Evolutionary conservation across 1,140 invertebrate genomes (phyloP).

Genomic region (Adoxophyes honmai): DNA sequence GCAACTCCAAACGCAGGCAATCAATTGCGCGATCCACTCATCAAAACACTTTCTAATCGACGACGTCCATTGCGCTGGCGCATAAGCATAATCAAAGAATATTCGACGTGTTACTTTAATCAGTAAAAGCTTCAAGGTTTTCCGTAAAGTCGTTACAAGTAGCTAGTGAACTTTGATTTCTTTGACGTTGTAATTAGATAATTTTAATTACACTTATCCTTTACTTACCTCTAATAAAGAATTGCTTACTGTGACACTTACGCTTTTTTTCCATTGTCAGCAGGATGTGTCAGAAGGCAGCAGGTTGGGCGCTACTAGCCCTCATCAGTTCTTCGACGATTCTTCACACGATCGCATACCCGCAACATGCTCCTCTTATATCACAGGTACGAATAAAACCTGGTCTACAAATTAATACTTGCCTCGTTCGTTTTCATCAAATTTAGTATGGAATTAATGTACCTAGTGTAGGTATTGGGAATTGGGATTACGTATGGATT

Average conservation of each 20-base stretch:
- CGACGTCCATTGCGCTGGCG: constrained; percentile 38
- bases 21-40: constrained; percentile 67
- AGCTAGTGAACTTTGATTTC: neutral
- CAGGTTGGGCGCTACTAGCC: constrained; percentile 76
- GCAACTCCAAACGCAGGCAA: constrained; percentile 54
- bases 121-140: neutral
- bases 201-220: neutral
- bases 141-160: no score
- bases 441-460: no score
- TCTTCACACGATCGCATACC: constrained; percentile 77
- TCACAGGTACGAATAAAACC: constrained; percentile 54
- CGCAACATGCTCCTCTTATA: constrained; percentile 69
- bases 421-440: neutral
- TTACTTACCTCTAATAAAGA: constrained; percentile 14
- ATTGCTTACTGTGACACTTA: constrained; percentile 25
- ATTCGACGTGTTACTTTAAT: constrained; percentile 1
- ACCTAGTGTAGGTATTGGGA: no score
- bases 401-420: constrained; percentile 1
- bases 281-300: constrained; percentile 73
- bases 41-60: constrained; percentile 71
- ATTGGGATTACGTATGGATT: no score
- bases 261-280: constrained; percentile 33
- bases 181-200: neutral
- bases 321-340: constrained; percentile 77
- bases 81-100: constrained; percentile 36